Base-by-base conservation (phyloP, 1,140 invertebrate species). In the Tetramorium parvispinum region DNA sequence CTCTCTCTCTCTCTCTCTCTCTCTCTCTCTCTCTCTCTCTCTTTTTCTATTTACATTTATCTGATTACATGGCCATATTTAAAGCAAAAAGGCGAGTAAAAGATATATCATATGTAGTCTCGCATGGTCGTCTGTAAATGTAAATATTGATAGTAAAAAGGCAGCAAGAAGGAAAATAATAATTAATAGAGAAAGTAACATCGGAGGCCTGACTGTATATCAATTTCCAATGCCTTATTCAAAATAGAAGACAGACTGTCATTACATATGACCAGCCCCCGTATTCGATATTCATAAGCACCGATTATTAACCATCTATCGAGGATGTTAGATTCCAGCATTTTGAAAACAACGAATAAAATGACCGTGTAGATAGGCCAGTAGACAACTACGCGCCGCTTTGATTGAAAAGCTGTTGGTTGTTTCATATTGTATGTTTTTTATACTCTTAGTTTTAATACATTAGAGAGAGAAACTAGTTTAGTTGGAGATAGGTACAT, bases 321-420 rank as follows among this genome's bases (percentile, higher is more conserved):
- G 46, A 46, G 18, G 24, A 59, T 11, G 21, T 57, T 49, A 43
- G 46, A 71, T 82, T 32, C 66, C 37, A 32, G n/a, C 66, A 70
- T 55, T 43, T 49, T 71, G 46, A 24, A 46, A 55, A 82, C 79
- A 82, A 82, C 79, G 79, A 82, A 82, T 71, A 43, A 51, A 59
- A 82, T 32, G 61, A 53, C 21, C 49, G 78, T 10, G 16, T 55
- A 24, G 21, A 49, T 40, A 71, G 27, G 13, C 24, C 51, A 46
- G 37, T 73, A 57, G 37, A 27, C 21, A 55, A 43, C 8, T 40
- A 13, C 37, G 40, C 7, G 43, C 10, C 16, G n/a, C 51, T 55
- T 82, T 57, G 27, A 73, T 46, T 53, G 43, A 43, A 51, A 82
- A 24, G 37, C 11, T 40, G 66, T 71, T 57, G 59, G 2, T 82